Evolutionary conservation across 2,888 invertebrate species (phyloP), one percentile per base, ranked within the genome.

Genomic region (Dexiosoma caninum): DNA sequence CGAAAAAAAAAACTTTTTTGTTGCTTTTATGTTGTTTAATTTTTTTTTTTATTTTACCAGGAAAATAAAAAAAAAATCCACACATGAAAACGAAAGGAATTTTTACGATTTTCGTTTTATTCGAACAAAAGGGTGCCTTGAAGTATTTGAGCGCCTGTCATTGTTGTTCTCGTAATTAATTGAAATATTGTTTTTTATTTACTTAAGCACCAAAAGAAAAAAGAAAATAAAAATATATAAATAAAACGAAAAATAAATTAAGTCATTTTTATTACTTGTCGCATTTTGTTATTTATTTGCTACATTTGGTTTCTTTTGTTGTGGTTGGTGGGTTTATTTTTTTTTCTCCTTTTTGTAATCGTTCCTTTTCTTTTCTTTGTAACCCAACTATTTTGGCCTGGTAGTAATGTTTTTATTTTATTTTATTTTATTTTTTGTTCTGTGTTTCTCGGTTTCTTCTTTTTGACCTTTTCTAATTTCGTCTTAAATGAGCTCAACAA

Each of bases 261-360:
- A 81, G 76, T 76, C 75, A 70, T 82, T 83, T 79, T 82, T 82
- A 78, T 83, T 79, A 81, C 62, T 82, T 82, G 78, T 71, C 77
- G 74, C 81, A 82, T 81, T 78, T 83, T 81, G 70, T 81, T 75
- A 79, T 83, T 81, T 79, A 64, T 71, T 44, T 57, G 69, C 66
- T 46, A 59, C 32, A 71, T 80, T 75, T 66, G 62, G 10, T 66
- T 71, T 70, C 57, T 60, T 53, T 80, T 75, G 75, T 76, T 80
- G 71, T 71, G 71, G 75, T 66, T 46, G 16, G n/a, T n/a, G n/a
- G n/a, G n/a, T n/a, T n/a, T n/a, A 14, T 49, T n/a, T 49, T 14
- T 12, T 16, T 21, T 2, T 42, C 32, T 5, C 9, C 19, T 14
- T 51, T 14, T n/a, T 30, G 16, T 51, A 5, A 5, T 27, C 6